Percentiles rank a stretch among this genome's conserved stretches.
Conservation (phyloP, 2,888 invertebrate species). For the Drosophila barbarae region DNA sequence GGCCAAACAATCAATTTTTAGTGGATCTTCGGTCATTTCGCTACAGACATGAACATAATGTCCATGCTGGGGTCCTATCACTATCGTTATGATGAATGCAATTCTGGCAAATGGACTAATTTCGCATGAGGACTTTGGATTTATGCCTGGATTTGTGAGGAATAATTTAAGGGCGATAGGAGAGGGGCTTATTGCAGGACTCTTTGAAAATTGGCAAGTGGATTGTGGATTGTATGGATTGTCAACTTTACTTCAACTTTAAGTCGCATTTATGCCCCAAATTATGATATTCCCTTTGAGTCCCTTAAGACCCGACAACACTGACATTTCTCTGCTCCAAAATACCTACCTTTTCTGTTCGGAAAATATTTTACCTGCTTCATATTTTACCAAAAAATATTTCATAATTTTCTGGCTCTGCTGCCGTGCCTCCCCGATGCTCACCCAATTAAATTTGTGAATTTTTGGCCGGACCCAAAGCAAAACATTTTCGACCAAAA, state of each 20-base stretch:
- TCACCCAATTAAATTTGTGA: slow-evolving; percentile 63
- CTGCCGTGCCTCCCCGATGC: slow-evolving; percentile 3
- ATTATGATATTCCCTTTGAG: slow-evolving; percentile 1
- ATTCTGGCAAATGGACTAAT: slow-evolving; percentile 35
- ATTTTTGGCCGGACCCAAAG: slow-evolving; percentile 45
- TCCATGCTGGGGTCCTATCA: slow-evolving; percentile 1
- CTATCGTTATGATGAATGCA: slow-evolving; percentile 40
- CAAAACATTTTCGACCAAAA: slow-evolving; percentile 37
- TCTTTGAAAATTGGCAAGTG: too few relatives aligned
- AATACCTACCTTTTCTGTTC: background rate
- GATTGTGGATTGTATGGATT: background rate
- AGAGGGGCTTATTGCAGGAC: background rate
- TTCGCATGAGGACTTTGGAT: slow-evolving; percentile 13
- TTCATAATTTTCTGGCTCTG: slow-evolving; percentile 55
- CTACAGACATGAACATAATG: slow-evolving; percentile 34
- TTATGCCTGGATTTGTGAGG: slow-evolving; percentile 5
- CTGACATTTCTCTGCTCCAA: background rate
- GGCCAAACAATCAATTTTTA: slow-evolving; percentile 42
- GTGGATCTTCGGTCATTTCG: slow-evolving; percentile 19
- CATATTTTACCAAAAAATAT: slow-evolving; percentile 44
- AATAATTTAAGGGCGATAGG: background rate
- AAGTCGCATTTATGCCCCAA: background rate
- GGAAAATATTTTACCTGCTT: slow-evolving; percentile 33
- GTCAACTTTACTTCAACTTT: background rate
- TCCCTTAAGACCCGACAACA: background rate